Conservation (phyloP, 2,888 invertebrate genomes). For the Isotomurus palustris region DNA sequence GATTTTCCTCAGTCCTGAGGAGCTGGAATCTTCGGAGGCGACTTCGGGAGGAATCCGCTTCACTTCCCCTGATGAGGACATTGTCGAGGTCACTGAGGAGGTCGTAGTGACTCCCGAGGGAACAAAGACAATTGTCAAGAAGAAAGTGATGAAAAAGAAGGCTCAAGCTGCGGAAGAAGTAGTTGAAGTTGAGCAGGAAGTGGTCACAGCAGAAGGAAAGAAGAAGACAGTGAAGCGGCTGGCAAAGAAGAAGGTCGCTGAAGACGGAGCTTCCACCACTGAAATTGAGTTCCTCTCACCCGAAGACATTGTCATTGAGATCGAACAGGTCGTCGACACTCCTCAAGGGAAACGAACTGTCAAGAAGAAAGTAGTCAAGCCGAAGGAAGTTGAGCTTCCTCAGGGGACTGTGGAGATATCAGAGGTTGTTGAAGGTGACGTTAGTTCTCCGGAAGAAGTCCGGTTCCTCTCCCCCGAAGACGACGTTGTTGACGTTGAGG, state of each 20-base stretch:
- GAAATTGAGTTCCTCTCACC: neutral
- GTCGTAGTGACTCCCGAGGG: neutral
- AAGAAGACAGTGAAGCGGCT: constrained; percentile 6
- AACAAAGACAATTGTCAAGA: constrained; percentile 3
- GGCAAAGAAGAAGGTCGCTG: neutral
- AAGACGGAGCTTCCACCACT: too few relatives aligned
- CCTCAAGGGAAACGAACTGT: neutral
- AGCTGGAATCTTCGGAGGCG: neutral
- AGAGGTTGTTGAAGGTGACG: neutral
- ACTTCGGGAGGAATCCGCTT: neutral
- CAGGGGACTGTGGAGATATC: neutral
- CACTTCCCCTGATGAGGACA: too few relatives aligned
- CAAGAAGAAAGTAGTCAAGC: neutral
- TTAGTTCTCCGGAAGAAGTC: too few relatives aligned
- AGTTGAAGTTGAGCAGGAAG: neutral
- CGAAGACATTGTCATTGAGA: neutral
- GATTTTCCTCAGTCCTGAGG: neutral
- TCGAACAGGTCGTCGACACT: neutral
- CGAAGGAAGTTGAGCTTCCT: neutral
- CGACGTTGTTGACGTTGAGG: neutral
- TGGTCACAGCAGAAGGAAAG: too few relatives aligned
- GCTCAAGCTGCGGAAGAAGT: neutral
- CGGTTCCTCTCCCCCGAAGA: neutral
- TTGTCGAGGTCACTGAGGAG: too few relatives aligned
- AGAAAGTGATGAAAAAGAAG: neutral